phyloP scores from a whole-genome alignment of 2,113 vertebrate genomes.

The Psilopsiagon aurifrons region DNA sequence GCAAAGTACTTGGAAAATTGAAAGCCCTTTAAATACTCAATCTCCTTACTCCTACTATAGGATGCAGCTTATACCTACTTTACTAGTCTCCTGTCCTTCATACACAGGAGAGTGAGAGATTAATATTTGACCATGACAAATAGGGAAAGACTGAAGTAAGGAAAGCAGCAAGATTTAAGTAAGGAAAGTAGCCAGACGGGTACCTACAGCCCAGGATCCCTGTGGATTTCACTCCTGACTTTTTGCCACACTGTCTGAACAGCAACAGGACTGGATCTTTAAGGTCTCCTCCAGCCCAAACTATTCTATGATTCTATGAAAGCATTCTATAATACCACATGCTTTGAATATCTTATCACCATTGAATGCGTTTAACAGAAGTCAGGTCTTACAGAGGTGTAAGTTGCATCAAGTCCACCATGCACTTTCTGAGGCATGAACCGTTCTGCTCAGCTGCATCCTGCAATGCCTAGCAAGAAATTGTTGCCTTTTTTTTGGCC shows the following conservation, averaged over 20 bases:
- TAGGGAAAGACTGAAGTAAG: neutral
- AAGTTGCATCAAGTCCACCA: neutral
- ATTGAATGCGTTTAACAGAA: neutral
- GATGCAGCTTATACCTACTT: neutral
- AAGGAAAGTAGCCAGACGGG: neutral
- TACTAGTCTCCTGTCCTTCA: neutral
- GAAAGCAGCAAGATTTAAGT: neutral
- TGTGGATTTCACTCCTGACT: neutral
- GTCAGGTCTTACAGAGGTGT: neutral
- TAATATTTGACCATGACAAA: rapidly evolving
- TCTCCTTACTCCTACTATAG: neutral
- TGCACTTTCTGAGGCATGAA: neutral
- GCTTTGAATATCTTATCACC: neutral
- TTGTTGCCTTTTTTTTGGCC: too few relatives aligned
- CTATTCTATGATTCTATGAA: neutral
- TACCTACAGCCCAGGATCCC: neutral
- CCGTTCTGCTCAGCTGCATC: neutral
- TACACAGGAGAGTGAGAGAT: neutral
- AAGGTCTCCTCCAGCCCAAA: neutral
- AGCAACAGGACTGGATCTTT: neutral
- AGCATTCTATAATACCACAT: neutral
- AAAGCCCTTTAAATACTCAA: neutral
- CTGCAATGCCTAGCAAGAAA: neutral
- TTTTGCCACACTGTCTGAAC: neutral
- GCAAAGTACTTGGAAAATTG: neutral